Evolutionary conservation across 1,140 invertebrate genomes (phyloP).

Genomic region (Drosophila mojavensis): DNA sequence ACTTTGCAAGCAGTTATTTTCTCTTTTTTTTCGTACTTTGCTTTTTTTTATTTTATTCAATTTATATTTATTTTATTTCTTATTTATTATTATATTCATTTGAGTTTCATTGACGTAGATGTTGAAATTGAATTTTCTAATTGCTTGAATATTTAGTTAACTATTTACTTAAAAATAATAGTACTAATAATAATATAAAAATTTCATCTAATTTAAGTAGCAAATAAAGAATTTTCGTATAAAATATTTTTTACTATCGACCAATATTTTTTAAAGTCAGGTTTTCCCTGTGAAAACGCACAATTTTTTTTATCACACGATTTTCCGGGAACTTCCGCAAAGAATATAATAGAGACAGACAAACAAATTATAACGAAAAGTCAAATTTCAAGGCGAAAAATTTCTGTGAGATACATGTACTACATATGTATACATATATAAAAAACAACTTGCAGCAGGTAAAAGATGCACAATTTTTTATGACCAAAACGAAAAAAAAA

Average conservation of each 20-base stretch:
- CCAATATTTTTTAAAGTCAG: not conserved
- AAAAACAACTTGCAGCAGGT: constrained; percentile 49
- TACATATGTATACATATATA: constrained; percentile 24
- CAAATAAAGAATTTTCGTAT: too few relatives aligned
- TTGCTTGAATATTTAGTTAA: not conserved
- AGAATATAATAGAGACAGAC: constrained; percentile 12
- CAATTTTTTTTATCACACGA: constrained; percentile 33
- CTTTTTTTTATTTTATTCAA: constrained; percentile 56
- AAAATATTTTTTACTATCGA: not conserved
- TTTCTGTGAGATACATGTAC: constrained; percentile 43
- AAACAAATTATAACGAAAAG: constrained; percentile 76
- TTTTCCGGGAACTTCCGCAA: constrained; percentile 41
- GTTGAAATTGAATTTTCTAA: not conserved
- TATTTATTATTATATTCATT: constrained; percentile 4
- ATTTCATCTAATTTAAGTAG: too few relatives aligned
- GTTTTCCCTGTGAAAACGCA: constrained; percentile 7
- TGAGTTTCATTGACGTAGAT: constrained; percentile 1
- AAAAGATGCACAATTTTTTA: constrained; percentile 59
- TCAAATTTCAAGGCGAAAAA: constrained; percentile 66
- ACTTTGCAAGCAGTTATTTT: constrained; percentile 36
- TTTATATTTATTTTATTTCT: constrained; percentile 16
- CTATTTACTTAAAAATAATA: too few relatives aligned
- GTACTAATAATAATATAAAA: too few relatives aligned
- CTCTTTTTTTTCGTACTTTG: constrained; percentile 45
- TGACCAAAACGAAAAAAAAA: constrained; percentile 23